Evolutionary conservation across 1,140 invertebrate species (phyloP), one percentile per base, ranked within the genome.

Genomic region (Trachelipus rathkii): DNA sequence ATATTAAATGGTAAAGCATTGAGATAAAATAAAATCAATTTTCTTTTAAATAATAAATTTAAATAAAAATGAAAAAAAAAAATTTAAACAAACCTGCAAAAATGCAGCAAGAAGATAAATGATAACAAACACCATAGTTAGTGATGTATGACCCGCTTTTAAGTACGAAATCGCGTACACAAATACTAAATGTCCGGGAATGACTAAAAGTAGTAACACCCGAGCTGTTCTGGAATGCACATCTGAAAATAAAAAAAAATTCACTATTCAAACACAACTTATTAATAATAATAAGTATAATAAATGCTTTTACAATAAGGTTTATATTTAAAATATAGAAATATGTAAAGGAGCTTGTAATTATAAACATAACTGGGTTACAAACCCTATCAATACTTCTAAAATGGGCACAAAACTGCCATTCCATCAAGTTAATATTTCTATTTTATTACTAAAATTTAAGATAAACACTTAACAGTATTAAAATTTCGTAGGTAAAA

Each of bases 171-270:
- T 96, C 0, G 92, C 90, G 82, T 93, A 95, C 80, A 92, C 90
- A 86, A 97, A 97, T 81, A 95, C 91, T 67, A 98, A 86, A 84
- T 98, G 96, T 0, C 95, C 95, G 13, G 96, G 96, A 75, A 98
- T 89, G 0, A 96, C 94, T 89, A 97, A 91, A 44, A 91, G 83
- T 60, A 90, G 79, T 50, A 98, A 85, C 68, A 97, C 90, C 83
- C 92, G 89, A 13, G 94, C 91, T 45, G 94, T 94, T 83, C 89
- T 87, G 10, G 91, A 87, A 84, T 92, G 90, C 77, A 87, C 87
- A 81, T 87, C 89, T 89, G 82, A 24, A 84, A 84, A 53, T n/a
- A 76, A 81, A 79, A n/a, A n/a, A 33, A 33, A 3, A 3, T 33
- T 33, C 6, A 33, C 1, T 33, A 6, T 33, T 33, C 33, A 1